Evolutionary conservation across 2,113 vertebrate species (phyloP).

Genomic region (Crotalus helleri): DNA sequence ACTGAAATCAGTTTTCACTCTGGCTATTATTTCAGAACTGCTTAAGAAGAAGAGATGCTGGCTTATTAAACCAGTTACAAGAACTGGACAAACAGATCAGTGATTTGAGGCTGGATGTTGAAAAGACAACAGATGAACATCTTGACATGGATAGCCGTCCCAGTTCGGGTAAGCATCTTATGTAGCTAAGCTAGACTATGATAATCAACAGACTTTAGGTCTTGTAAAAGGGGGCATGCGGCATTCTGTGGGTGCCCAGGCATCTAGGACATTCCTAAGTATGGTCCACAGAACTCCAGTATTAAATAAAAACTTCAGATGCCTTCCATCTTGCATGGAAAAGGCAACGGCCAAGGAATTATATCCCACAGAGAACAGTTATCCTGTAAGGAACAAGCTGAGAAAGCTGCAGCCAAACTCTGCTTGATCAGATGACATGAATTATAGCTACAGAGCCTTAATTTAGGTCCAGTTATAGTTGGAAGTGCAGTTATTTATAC

Average conservation of each 20-base stretch:
- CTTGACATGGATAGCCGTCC: conserved; percentile 90
- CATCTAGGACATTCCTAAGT: not conserved
- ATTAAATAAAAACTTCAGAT: not conserved
- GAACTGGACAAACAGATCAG: conserved; percentile 92
- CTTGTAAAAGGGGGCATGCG: not conserved
- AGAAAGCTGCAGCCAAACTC: not conserved
- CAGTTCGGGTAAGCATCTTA: conserved; percentile 82
- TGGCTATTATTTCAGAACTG: conserved; percentile 77
- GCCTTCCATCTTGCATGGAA: not conserved
- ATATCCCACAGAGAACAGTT: not conserved
- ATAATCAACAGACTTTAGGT: not conserved
- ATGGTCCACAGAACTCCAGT: not conserved
- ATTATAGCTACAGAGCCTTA: not conserved
- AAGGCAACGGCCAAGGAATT: not conserved
- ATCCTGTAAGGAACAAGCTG: no score
- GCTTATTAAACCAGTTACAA: conserved; percentile 86
- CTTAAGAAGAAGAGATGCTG: conserved; percentile 84
- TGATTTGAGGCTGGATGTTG: conserved; percentile 84
- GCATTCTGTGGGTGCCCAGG: not conserved
- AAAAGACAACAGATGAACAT: conserved; percentile 80
- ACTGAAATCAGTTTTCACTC: conserved; percentile 25
- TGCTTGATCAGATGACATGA: not conserved
- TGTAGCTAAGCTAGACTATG: not conserved
- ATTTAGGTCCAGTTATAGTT: not conserved
- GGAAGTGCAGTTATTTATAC: not conserved